These are phyloP conservation scores for Drosophila littoralis DNA, from an alignment of 1,140 invertebrate species.

Conservation along the genomic window DNA sequence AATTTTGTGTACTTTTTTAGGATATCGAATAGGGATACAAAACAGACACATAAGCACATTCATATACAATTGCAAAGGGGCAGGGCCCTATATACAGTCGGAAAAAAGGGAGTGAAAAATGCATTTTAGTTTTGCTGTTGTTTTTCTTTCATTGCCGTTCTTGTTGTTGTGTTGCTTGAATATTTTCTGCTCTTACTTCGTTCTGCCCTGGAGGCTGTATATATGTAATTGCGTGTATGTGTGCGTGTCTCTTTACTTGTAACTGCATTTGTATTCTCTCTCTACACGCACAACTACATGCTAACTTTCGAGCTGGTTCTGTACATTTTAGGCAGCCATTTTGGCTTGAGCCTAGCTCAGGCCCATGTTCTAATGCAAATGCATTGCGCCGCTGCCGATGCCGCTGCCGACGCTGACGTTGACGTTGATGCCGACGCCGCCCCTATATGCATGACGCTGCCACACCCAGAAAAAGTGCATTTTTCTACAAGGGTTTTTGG, in stretches of 20 bases:
- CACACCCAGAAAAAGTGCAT: conserved; percentile 82
- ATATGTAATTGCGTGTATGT: conserved; percentile 7
- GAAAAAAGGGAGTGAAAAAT: conserved; percentile 67
- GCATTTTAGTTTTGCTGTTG: conserved; percentile 55
- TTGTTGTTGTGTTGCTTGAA: conserved; percentile 52
- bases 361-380: conserved; percentile 70
- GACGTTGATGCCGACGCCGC: conserved; percentile 12
- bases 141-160: conserved; percentile 15
- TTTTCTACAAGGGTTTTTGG: conserved; percentile 76
- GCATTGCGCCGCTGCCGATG: conserved; percentile 43
- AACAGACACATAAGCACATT: conserved; percentile 24
- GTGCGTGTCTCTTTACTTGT: conserved; percentile 24
- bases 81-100: conserved; percentile 47
- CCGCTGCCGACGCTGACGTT: neutral
- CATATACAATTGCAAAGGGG: conserved; percentile 8
- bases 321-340: conserved; percentile 60
- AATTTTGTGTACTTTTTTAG: conserved; percentile 84
- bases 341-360: conserved; percentile 44
- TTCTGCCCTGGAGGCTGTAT: conserved; percentile 5
- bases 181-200: conserved; percentile 30
- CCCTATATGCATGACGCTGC: conserved; percentile 52
- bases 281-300: conserved; percentile 41
- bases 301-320: conserved; percentile 25
- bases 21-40: conserved; percentile 83
- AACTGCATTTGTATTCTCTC: conserved; percentile 59